Conservation (phyloP, 2,797 vertebrate species). For the Enteromius anoplus region DNA sequence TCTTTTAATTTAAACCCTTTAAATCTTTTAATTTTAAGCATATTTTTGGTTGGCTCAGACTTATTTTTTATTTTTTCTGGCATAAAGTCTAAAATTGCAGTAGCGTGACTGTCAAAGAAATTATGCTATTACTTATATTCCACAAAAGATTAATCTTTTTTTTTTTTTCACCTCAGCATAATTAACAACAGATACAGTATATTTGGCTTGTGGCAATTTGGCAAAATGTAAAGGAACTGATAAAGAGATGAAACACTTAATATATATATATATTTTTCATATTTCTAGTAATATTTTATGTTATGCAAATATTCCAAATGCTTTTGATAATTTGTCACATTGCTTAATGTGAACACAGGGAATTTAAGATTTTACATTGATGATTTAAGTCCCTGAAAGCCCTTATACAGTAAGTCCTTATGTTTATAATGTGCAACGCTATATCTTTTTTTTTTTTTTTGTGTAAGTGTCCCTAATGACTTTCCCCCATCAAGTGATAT, state of each 20-base stretch:
- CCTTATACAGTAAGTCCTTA: background rate
- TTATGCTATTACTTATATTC: background rate
- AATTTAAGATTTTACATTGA: background rate
- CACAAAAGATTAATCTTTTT: background rate
- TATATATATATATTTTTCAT: background rate
- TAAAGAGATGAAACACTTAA: constrained; percentile 13
- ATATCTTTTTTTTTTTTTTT: background rate
- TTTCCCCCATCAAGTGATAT: background rate
- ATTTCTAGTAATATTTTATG: background rate
- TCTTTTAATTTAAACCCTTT: background rate
- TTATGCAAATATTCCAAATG: constrained; percentile 9
- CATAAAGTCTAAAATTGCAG: background rate
- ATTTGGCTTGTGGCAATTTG: constrained; percentile 11
- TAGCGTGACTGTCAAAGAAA: background rate
- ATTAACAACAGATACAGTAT: background rate
- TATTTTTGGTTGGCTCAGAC: background rate
- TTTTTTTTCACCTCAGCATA: background rate
- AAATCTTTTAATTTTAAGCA: background rate
- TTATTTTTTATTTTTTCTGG: background rate
- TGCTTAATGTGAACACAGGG: background rate
- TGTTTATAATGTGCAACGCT: constrained; percentile 1
- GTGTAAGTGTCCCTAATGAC: constrained; percentile 6
- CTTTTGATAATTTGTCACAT: constrained; percentile 3
- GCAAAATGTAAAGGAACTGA: background rate
- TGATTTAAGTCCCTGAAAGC: background rate